Conservation (phyloP, 2,113 vertebrate species). For the Xerus inauris region DNA sequence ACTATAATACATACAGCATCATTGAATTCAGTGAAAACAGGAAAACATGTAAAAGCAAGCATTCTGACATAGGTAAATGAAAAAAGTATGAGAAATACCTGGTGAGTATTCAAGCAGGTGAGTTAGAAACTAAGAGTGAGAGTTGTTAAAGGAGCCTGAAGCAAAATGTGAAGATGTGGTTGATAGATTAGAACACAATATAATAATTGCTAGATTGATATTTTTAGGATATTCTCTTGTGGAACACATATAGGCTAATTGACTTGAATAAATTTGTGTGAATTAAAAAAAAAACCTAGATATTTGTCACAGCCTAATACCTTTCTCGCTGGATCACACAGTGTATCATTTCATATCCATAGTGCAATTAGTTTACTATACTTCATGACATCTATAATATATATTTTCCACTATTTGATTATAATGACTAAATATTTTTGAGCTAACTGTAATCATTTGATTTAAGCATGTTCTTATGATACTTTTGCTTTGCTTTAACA, state of each 20-base stretch:
- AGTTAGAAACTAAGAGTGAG: neutral
- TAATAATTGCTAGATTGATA: neutral
- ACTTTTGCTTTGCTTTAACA: neutral
- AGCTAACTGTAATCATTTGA: neutral
- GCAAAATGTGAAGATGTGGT: neutral
- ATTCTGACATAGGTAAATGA: neutral
- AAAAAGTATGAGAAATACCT: conserved; percentile 2
- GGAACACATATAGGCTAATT: neutral
- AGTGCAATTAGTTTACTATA: neutral
- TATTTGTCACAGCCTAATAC: neutral
- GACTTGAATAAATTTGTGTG: neutral
- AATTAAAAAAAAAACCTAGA: neutral
- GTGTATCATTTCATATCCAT: neutral
- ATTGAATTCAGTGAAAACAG: neutral
- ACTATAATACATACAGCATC: neutral
- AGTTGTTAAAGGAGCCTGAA: neutral
- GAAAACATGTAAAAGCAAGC: neutral
- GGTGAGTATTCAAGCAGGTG: neutral
- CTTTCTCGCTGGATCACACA: neutral
- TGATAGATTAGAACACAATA: neutral
- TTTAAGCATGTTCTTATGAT: conserved; percentile 8
- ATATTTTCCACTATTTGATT: neutral
- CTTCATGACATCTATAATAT: neutral
- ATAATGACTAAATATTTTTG: neutral
- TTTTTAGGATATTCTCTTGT: neutral